Evolutionary conservation across 2,113 vertebrate species (phyloP).

Genomic region (Mesocricetus auratus): DNA sequence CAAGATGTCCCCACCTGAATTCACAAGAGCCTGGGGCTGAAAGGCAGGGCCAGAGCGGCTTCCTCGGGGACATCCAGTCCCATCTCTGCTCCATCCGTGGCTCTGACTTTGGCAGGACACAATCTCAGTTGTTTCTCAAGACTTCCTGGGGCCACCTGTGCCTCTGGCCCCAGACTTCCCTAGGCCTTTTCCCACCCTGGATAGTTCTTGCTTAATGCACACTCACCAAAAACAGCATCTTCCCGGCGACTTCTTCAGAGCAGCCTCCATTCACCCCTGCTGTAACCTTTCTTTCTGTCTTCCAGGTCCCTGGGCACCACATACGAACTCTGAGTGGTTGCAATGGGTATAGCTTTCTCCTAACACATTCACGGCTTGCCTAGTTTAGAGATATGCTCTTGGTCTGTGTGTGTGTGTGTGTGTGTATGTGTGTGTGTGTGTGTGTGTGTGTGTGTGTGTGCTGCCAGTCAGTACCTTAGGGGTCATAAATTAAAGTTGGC

Average conservation of each 20-base stretch:
- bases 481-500: background rate
- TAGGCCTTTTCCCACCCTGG: background rate
- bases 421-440: too few species aligned
- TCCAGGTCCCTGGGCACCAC: background rate
- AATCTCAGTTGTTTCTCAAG: background rate
- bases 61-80: background rate
- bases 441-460: too few species aligned
- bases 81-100: background rate
- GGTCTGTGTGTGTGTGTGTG: too few species aligned
- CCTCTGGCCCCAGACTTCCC: background rate
- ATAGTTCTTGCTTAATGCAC: background rate
- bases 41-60: background rate
- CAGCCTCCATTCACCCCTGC: too few species aligned
- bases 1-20: slow-evolving; percentile 70
- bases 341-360: too few species aligned
- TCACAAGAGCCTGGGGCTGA: slow-evolving; percentile 61
- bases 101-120: background rate
- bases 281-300: background rate
- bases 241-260: background rate
- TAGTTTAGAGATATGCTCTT: background rate
- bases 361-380: background rate
- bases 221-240: background rate
- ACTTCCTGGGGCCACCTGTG: background rate
- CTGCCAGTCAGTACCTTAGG: background rate
- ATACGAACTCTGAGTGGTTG: background rate